phyloP scores from a whole-genome alignment of 1,140 invertebrate species.

The Caenorhabditis briggsae region DNA sequence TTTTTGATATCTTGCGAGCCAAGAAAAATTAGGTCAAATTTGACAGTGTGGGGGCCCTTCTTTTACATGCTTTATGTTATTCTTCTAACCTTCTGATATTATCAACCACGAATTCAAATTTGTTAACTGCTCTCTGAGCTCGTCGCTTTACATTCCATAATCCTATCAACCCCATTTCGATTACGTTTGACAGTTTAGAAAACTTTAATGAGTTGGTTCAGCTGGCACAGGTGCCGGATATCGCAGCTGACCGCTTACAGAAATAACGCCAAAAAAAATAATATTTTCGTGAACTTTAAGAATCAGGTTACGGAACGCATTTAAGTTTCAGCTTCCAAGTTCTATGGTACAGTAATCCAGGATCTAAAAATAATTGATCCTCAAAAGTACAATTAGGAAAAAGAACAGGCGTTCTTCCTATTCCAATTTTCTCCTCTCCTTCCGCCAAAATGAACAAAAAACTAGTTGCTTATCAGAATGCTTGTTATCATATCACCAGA shows the following conservation, averaged over 20 bases:
- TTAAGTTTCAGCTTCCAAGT: too few relatives aligned
- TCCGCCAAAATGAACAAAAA: neutral
- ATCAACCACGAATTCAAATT: conserved; percentile 43
- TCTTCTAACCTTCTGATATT: conserved; percentile 49
- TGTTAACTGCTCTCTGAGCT: conserved; percentile 12
- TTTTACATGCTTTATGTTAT: too few relatives aligned
- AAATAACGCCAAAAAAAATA: too few relatives aligned
- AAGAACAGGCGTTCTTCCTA: conserved; percentile 21
- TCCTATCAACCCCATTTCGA: conserved; percentile 32
- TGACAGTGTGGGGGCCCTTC: too few relatives aligned
- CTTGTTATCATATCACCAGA: conserved; percentile 48
- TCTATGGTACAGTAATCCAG: too few relatives aligned
- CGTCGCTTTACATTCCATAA: conserved; percentile 45
- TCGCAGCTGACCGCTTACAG: neutral
- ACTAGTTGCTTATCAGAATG: conserved; percentile 40
- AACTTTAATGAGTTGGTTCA: conserved; percentile 1
- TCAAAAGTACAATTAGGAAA: too few relatives aligned
- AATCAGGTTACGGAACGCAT: too few relatives aligned
- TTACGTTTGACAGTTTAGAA: neutral
- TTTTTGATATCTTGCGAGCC: too few relatives aligned
- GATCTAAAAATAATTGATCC: too few relatives aligned
- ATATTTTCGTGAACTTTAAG: too few relatives aligned
- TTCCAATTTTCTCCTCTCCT: neutral
- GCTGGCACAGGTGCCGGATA: neutral
- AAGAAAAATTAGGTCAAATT: too few relatives aligned